Evolutionary conservation across 1,140 invertebrate species (phyloP), one percentile per base, ranked within the genome.

Genomic region (Drosophila bocqueti): DNA sequence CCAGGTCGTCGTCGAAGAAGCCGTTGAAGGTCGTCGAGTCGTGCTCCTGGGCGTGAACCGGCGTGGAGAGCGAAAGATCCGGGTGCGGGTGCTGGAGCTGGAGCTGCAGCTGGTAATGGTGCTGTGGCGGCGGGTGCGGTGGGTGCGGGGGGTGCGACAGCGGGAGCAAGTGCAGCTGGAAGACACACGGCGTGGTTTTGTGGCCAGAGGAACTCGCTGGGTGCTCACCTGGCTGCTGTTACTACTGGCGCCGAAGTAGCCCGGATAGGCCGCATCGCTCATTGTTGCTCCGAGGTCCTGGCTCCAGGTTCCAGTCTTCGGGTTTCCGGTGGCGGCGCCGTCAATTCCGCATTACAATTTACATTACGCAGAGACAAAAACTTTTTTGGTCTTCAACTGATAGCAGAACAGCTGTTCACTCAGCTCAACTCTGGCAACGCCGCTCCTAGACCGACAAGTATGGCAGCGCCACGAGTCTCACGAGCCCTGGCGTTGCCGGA

Each of bases 11-110:
- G 55, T 89, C 85, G 18, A 89, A 91, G 31, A 89, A 67, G 18
- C 79, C 67, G 11, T 58, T 66, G 45, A 87, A 89, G 50, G 60
- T 83, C 31, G 76, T 83, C 18, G 76, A 74, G 26, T 89, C 85
- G 21, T 71, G 71, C 47, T 89, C 85, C 74, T 79, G 36, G 10
- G 71, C 43, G 59, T 91, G 86, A 6, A 85, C 81, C 43, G 85
- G 85, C 50, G 85, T 89, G 10, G 81, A 89, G 40, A 89, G 81
- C 50, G 83, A 85, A 40, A 86, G 68, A 9, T 89, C 77, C 15
- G 36, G 40, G 6, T 75, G 50, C n/a, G 29, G 52, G 31, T 81
- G 78, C 65, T 76, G 81, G n/a, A 80, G 57, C 61, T 76, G 80
- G 15, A 79, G 50, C 45, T 69, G 52, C 34, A 34, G 72, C 61